Evolutionary conservation across 2,888 invertebrate genomes (phyloP).

Genomic region (Andrena dorsata): DNA sequence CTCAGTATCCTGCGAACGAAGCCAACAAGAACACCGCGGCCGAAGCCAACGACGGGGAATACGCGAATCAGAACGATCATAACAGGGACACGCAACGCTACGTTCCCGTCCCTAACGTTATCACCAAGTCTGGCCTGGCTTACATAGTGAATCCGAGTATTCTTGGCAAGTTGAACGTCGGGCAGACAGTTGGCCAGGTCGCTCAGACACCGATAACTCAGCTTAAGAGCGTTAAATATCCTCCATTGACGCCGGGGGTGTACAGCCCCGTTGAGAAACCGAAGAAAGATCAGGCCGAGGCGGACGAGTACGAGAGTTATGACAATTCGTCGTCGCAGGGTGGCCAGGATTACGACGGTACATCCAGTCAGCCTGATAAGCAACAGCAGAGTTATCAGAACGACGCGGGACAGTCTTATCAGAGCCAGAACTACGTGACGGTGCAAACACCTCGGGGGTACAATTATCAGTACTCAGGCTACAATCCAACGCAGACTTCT

Average conservation of each 20-base stretch:
- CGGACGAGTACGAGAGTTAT: constrained; percentile 75
- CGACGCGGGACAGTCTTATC: constrained; percentile 72
- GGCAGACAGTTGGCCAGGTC: constrained; percentile 44
- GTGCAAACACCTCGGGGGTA: constrained; percentile 73
- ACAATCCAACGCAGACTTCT: constrained; percentile 69
- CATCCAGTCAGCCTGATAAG: constrained; percentile 51
- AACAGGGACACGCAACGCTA: constrained; percentile 54
- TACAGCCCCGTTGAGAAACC: constrained; percentile 74
- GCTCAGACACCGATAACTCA: constrained; percentile 50
- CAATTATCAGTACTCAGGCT: constrained; percentile 77
- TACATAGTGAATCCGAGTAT: constrained; percentile 76
- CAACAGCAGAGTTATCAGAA: constrained; percentile 66
- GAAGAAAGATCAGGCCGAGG: constrained; percentile 59
- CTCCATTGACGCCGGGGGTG: constrained; percentile 63
- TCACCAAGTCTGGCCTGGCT: constrained; percentile 78
- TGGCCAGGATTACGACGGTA: constrained; percentile 62
- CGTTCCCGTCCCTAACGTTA: constrained; percentile 51
- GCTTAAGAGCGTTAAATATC: constrained; percentile 69
- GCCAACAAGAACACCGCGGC: constrained; percentile 37
- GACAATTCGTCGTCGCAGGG: constrained; percentile 62
- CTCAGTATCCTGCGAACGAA: constrained; percentile 53
- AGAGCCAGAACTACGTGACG: constrained; percentile 72
- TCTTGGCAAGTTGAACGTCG: constrained; percentile 65
- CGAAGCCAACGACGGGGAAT: constrained; percentile 30
- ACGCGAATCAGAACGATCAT: constrained; percentile 60